A percentile compares a stretch with the other conserved stretches of the same genome.
Conservation (phyloP, 2,797 vertebrate species). For the Lagocephalus sceleratus region DNA sequence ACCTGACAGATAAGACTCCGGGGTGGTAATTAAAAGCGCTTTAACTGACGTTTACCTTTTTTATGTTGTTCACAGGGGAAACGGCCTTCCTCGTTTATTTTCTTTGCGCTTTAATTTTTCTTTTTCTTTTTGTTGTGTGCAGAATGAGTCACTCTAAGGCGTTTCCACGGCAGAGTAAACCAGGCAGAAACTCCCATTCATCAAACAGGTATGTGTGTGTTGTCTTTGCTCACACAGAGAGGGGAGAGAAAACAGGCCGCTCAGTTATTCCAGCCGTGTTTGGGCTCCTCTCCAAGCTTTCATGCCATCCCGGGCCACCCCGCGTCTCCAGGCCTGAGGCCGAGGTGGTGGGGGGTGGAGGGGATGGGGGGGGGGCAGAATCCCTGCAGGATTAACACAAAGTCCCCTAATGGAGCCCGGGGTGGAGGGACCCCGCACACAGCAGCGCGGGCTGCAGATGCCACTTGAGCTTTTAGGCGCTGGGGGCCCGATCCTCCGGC, state of each 20-base stretch:
- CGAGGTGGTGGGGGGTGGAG: constrained; percentile 3
- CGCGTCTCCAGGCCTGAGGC: constrained; percentile 52
- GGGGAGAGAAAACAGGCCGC: constrained; percentile 7
- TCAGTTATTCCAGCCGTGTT: constrained; percentile 60
- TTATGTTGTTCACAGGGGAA: not conserved
- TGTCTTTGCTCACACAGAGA: constrained; percentile 60
- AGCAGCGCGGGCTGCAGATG: constrained; percentile 52
- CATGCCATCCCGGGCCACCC: constrained; percentile 45
- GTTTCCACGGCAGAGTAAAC: constrained; percentile 65
- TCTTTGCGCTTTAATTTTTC: not conserved
- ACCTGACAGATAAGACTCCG: not conserved
- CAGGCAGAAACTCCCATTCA: constrained; percentile 66
- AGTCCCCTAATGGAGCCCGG: constrained; percentile 65
- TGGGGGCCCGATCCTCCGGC: constrained; percentile 48
- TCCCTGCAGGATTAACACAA: constrained; percentile 65
- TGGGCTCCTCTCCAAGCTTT: constrained; percentile 61
- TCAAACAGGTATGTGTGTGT: constrained; percentile 70
- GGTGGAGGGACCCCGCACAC: constrained; percentile 48
- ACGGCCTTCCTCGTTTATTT: not conserved
- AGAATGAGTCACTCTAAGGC: constrained; percentile 65
- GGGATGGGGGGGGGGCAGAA: constrained; percentile 37
- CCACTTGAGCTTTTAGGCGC: constrained; percentile 51
- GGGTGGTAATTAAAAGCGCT: not conserved
- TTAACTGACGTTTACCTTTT: not conserved
- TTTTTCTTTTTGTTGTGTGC: constrained; percentile 38